Evolutionary conservation across 1,140 invertebrate species (phyloP).

Genomic region (Drosophila hydei): DNA sequence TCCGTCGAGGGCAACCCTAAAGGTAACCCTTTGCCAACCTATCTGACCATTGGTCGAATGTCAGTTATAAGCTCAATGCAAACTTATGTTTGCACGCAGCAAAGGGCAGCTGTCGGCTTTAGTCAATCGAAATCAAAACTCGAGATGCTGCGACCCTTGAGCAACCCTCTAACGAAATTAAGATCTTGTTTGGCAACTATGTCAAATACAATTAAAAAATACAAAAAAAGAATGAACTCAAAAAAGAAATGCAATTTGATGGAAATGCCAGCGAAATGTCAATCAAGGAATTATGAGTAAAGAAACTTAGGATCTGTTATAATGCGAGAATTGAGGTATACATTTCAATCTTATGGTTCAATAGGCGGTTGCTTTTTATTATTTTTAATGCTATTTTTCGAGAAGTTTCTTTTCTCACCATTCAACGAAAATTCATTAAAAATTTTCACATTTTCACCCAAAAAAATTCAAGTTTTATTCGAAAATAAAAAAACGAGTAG

Average conservation of each 20-base stretch:
- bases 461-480: constrained; percentile 63
- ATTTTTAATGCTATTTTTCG: not conserved
- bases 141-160: constrained; percentile 29
- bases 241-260: constrained; percentile 68
- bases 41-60: constrained; percentile 74
- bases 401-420: constrained; percentile 20
- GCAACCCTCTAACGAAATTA: constrained; percentile 29
- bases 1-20: constrained; percentile 1
- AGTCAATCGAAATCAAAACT: constrained; percentile 7
- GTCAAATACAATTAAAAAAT: constrained; percentile 71
- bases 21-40: constrained; percentile 49
- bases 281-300: constrained; percentile 54
- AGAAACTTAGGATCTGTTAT: constrained; percentile 52
- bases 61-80: constrained; percentile 44
- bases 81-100: not conserved
- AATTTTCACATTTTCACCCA: constrained; percentile 52
- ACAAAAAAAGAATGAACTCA: constrained; percentile 26
- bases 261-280: constrained; percentile 71
- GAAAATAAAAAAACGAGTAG: constrained; percentile 27
- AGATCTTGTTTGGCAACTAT: constrained; percentile 79
- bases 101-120: constrained; percentile 51
- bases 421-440: constrained; percentile 60
- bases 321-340: constrained; percentile 11
- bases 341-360: constrained; percentile 68
- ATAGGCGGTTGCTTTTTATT: constrained; percentile 29